Evolutionary conservation across 2,888 invertebrate genomes (phyloP), one percentile per base, ranked within the genome.

Genomic region (Cantharis rustica): DNA sequence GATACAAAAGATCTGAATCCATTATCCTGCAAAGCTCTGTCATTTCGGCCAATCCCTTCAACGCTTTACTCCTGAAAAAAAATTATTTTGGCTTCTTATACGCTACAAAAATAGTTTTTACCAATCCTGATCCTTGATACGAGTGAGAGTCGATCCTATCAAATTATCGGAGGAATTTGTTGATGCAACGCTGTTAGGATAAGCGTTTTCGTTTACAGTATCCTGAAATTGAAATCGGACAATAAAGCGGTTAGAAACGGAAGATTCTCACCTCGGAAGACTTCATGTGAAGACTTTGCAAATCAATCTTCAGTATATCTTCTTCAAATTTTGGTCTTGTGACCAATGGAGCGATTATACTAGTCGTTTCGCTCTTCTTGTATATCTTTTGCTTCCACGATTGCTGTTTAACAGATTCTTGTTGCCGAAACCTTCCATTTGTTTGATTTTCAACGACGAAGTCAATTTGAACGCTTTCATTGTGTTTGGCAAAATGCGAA

Each of bases 31-130:
- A 85, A 15, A 86, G 80, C 74, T 87, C 87, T 1, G 87, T 83
- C 16, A 88, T 83, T 79, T 88, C 88, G 3, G 86, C 87, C n/a
- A 88, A 79, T 11, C 86, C 88, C 75, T 84, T 84, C 16, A 88
- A 73, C 0, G 87, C 80, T 3, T 80, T 75, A 71, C 83, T 85
- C 88, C 88, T 87, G 70, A 17, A 76, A 17, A n/a, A 75, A 31
- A 26, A 23, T 26, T 9, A 23, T 23, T 27, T 72, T 13, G 10
- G 11, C 20, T 17, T 10, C 15, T 17, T 75, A n/a, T 27, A 20
- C 64, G n/a, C n/a, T 20, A 9, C 7, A 23, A 17, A 16, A 16
- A 13, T 13, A 3, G 17, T 64, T 71, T 69, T 83, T 82, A 86
- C 86, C 86, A 87, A 74, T 87, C 86, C 4, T 64, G 63, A 75